Percentiles rank a stretch among this genome's conserved stretches.
Conservation (phyloP, 64 coral and sea anemone genomes). For the Trachythela sp. region DNA sequence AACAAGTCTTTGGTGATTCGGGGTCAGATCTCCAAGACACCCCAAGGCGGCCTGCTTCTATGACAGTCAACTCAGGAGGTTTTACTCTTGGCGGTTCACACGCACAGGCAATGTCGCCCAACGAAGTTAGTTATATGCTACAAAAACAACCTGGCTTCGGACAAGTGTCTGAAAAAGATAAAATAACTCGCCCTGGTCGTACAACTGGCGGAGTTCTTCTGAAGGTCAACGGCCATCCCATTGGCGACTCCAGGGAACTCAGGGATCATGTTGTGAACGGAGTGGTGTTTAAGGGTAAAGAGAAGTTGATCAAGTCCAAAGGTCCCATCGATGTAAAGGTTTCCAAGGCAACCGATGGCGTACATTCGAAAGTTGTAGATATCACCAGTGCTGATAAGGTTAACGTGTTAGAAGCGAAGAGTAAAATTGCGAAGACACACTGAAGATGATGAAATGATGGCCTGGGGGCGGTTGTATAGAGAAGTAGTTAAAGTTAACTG, state of each 20-base stretch:
- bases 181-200: not conserved
- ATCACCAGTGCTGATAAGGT: not conserved
- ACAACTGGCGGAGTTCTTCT: not conserved
- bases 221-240: conserved; percentile 6
- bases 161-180: not conserved
- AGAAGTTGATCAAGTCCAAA: conserved; percentile 9
- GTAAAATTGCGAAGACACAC: not conserved
- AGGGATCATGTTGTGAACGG: not conserved
- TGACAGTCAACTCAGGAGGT: not conserved
- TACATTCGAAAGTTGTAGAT: conserved; percentile 2
- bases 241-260: not conserved
- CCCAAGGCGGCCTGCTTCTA: not conserved
- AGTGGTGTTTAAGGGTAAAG: not conserved
- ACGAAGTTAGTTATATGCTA: not conserved
- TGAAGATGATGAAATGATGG: not conserved
- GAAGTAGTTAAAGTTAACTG: too few species aligned
- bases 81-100: not conserved
- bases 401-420: not conserved
- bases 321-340: not conserved
- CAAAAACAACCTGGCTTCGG: not conserved
- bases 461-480: too few species aligned
- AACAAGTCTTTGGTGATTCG: not conserved
- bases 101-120: not conserved
- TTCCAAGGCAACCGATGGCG: conserved; percentile 10
- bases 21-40: not conserved